Evolutionary conservation across 2,888 invertebrate genomes (phyloP), one percentile per base, ranked within the genome.

Genomic region (Andrena fulva): DNA sequence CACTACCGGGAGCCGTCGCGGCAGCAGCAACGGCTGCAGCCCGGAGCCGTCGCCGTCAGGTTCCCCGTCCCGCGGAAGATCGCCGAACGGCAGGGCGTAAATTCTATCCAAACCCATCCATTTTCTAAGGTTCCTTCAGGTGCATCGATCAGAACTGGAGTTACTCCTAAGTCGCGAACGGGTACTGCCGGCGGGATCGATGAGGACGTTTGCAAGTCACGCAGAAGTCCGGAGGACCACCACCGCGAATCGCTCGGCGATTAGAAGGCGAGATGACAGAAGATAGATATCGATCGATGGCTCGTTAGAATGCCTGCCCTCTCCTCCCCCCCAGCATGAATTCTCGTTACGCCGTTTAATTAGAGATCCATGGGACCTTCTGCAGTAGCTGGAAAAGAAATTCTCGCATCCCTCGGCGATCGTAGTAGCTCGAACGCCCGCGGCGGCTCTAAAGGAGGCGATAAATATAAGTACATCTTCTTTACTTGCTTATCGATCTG

Each of bases 31-130:
- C 74, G 95, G 96, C 16, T 96, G 96, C 80, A 96, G 96, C 48
- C 96, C 96, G 2, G 96, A 96, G 12, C 96, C 97, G 33, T 97
- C 97, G 2, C 97, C 97, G 0, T 90, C 91, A 1, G 92, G 89
- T 29, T 93, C 93, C 8, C 93, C 93, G 6, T 92, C 92, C 10
- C 91, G 92, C 10, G 91, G 92, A 52, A 89, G 92, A 85, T 93
- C 92, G 42, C 93, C 93, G 0, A 93, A 92, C 66, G 93, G 92
- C 66, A 90, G 91, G 67, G 79, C 90, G 84, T 93, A 93, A 92
- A 74, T 54, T 29, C n/a, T 20, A 16, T 7, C 54, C 3, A 24
- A 20, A 56, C 66, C 12, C 35, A 56, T n/a, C 59, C 54, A 33
- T 70, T 71, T 24, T 20, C 68, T 29, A 79, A 24, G 50, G 35